Base-by-base conservation (phyloP, 2,888 invertebrate genomes). In the Argynnis bischoffii region DNA sequence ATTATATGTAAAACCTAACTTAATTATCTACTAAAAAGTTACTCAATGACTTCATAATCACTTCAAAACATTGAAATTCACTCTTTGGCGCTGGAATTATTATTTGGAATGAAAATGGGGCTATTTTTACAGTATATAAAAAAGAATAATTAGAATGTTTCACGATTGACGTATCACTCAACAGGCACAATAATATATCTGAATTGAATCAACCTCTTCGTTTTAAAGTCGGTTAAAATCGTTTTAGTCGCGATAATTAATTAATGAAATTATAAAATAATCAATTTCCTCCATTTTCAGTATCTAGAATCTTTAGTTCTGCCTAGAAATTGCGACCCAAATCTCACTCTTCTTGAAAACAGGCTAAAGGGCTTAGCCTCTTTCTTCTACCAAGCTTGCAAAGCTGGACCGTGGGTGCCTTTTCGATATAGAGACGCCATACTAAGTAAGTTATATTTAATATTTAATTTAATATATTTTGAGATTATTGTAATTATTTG, bases 351-450 rank as follows among this genome's bases (percentile, higher is more conserved):
- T n/a, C 93, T 94, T 0, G 97, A 97, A 85, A 96, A 98, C 81
- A 94, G 96, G 50, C 93, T 98, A 18, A 94, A 95, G 69, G 94
- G 96, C 0, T 93, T 96, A 0, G 94, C 97, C 0, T 90, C 93
- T 57, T 97, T 94, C 89, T 98, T 98, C 86, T 94, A 94, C 4
- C 90, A 94, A 18, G 96, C 97, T 35, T 99, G 98, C 83, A 96
- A 97, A 74, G 96, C 98, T 0, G 98, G 98, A 0, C 94, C 95
- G 0, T 98, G 97, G 97, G 95, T 96, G 0, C 93, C 94, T 0
- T 96, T 97, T 80, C 83, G 88, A 0, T 75, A 81, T 0, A 89
- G 95, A 41, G 96, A 97, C 77, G 83, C 85, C 3, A 83, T 94
- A 76, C 87, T 97, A 0, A 97, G 96, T 96, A 81, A 93, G 94